Conservation (phyloP, 2,113 vertebrate species). For the Ancistrus triradiatus region DNA sequence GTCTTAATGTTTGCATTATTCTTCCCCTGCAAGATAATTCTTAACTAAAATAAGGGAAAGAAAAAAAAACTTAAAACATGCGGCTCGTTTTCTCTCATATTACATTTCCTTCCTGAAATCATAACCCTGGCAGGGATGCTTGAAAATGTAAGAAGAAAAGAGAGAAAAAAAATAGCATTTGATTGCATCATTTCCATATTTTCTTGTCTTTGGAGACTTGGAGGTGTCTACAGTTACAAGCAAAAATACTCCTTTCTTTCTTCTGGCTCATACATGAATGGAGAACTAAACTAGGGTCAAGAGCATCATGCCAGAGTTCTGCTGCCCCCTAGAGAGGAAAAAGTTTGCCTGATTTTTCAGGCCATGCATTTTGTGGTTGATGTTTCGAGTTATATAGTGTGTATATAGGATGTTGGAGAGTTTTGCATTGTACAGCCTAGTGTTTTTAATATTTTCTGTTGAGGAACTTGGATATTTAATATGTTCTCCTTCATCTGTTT, state of each 20-base stretch:
- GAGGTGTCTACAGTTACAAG: conserved; percentile 23
- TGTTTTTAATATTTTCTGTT: no score
- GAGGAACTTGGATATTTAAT: no score
- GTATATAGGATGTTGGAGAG: no score
- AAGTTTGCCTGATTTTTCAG: neutral
- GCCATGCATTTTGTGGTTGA: neutral
- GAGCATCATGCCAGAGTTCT: conserved; percentile 38
- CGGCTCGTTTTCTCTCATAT: neutral
- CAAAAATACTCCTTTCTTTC: neutral
- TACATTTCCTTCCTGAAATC: conserved; percentile 6
- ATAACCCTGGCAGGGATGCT: neutral
- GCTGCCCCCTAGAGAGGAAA: conserved; percentile 61
- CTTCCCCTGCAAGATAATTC: neutral
- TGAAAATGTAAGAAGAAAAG: no score
- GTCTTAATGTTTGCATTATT: neutral
- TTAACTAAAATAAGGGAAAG: neutral
- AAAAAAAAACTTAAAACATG: neutral
- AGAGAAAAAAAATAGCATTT: conserved; percentile 22
- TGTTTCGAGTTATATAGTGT: neutral
- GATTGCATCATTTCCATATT: conserved; percentile 32
- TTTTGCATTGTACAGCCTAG: no score
- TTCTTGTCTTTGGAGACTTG: conserved; percentile 24
- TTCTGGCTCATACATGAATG: conserved; percentile 7
- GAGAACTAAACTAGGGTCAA: conserved; percentile 8
- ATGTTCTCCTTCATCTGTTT: no score